Percentiles rank a stretch among this genome's conserved stretches.
Evolutionary conservation across 2,113 vertebrate genomes (phyloP).

Genomic region (Mixornis gularis): DNA sequence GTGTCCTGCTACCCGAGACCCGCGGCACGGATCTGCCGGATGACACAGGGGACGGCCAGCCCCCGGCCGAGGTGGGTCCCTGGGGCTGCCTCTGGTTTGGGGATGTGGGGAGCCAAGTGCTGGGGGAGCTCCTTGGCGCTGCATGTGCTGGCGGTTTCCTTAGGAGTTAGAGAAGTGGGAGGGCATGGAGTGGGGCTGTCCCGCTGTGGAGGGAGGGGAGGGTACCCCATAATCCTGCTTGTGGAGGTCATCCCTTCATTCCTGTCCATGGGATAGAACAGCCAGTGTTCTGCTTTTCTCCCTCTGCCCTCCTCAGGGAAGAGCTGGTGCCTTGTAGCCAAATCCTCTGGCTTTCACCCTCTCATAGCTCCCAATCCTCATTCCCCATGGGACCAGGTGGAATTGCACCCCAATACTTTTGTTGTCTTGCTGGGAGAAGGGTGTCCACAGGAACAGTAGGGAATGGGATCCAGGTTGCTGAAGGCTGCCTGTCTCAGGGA

Average conservation of each 20-base stretch:
- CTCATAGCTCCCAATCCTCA: accelerated
- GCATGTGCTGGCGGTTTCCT: neutral
- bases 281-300: accelerated
- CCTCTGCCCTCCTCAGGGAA: neutral
- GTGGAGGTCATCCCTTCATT: neutral
- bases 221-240: neutral
- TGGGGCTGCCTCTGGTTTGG: neutral
- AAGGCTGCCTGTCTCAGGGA: neutral
- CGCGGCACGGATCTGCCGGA: conserved; percentile 70
- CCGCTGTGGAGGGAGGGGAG: neutral
- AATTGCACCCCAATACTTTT: neutral
- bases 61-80: neutral
- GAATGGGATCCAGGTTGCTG: neutral
- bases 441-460: neutral
- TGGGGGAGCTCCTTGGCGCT: accelerated
- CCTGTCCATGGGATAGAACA: neutral
- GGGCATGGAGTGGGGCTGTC: accelerated
- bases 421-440: neutral
- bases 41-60: accelerated
- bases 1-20: conserved; percentile 83
- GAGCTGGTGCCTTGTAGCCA: accelerated
- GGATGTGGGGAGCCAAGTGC: accelerated
- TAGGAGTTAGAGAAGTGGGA: neutral
- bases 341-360: neutral
- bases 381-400: accelerated